Percentiles rank a stretch among this genome's conserved stretches.
phyloP scores from a whole-genome alignment of 2,888 invertebrate genomes.

The Brenthis hecate region DNA sequence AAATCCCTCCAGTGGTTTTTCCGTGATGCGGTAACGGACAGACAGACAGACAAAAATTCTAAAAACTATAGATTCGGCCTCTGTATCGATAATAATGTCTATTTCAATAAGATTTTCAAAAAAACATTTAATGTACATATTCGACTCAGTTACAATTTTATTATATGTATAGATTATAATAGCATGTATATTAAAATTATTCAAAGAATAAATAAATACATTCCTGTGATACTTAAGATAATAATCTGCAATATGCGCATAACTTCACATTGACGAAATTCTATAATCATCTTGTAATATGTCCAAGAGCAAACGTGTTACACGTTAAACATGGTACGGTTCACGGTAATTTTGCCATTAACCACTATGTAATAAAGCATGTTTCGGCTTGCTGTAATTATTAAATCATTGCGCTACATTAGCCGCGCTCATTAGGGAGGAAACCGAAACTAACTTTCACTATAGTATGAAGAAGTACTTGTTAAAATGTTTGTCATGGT shows the following conservation, averaged over 20 bases:
- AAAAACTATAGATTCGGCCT: too few species aligned
- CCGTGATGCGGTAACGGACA: too few species aligned
- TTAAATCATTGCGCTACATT: constrained; percentile 12
- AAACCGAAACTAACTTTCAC: constrained; percentile 26
- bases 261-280: constrained; percentile 28
- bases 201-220: constrained; percentile 13
- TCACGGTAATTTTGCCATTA: constrained; percentile 26
- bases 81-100: too few species aligned
- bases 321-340: constrained; percentile 9
- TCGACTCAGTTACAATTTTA: too few species aligned
- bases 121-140: too few species aligned
- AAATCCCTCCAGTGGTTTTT: too few species aligned
- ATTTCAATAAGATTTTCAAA: too few species aligned
- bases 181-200: neutral
- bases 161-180: neutral
- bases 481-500: neutral
- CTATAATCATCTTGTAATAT: constrained; percentile 24
- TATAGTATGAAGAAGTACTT: neutral
- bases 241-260: constrained; percentile 1
- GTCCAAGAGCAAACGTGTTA: constrained; percentile 9
- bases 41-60: too few species aligned
- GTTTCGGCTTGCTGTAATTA: constrained; percentile 22
- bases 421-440: constrained; percentile 26
- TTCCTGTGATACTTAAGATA: constrained; percentile 10
- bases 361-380: constrained; percentile 6